Percentiles rank a stretch among this genome's conserved stretches.
Evolutionary conservation across 2,797 vertebrate genomes (phyloP).

Genomic region (Pteropus rufus): DNA sequence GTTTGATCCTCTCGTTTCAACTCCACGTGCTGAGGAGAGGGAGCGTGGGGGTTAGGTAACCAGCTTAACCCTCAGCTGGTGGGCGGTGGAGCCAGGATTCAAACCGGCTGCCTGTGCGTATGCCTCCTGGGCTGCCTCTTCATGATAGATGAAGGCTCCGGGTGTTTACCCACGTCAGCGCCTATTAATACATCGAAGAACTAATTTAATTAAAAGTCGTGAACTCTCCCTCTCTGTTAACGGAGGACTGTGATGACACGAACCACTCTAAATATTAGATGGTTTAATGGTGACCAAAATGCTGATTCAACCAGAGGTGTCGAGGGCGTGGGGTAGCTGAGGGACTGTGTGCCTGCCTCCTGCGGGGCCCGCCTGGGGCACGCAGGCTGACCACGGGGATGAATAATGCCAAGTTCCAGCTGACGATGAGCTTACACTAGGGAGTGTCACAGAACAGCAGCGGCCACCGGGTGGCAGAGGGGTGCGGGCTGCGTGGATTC

Average conservation of each 20-base stretch:
- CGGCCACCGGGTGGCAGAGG: rapidly evolving
- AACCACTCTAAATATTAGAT: neutral
- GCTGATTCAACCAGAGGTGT: neutral
- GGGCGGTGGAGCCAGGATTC: rapidly evolving
- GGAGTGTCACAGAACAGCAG: rapidly evolving
- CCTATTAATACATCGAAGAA: neutral
- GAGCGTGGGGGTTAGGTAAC: rapidly evolving
- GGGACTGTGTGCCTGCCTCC: neutral
- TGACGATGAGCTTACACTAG: rapidly evolving
- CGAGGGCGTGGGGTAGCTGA: rapidly evolving
- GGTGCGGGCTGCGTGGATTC: rapidly evolving
- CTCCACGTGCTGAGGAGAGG: neutral
- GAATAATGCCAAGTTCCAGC: neutral
- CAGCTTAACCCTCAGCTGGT: rapidly evolving
- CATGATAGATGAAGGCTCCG: neutral
- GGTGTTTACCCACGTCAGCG: neutral
- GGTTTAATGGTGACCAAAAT: too few relatives aligned
- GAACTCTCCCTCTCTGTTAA: neutral
- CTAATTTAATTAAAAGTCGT: neutral
- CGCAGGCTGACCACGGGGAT: rapidly evolving
- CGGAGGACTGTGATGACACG: neutral
- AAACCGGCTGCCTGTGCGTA: neutral
- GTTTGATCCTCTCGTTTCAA: rapidly evolving
- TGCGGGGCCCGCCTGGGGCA: rapidly evolving
- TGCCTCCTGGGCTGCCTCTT: neutral